Evolutionary conservation across 2,113 vertebrate species (phyloP), one percentile per base, ranked within the genome.

Genomic region (Sula dactylatra): DNA sequence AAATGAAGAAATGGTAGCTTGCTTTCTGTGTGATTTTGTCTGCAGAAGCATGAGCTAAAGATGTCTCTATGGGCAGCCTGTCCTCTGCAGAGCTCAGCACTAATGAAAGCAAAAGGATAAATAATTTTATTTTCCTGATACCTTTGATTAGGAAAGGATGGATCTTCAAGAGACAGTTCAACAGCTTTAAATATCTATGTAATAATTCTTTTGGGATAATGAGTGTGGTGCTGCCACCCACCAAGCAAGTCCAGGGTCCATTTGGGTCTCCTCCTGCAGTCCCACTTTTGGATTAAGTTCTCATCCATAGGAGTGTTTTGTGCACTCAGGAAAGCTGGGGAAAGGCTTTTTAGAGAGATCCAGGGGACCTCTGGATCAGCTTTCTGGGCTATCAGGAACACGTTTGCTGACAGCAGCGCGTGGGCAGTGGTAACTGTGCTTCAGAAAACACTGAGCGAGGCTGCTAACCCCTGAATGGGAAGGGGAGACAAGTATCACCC

Each of bases 381-480:
- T 50, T 52, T 64, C 66, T 50, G 44, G 56, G 25, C 7, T 40
- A 38, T 34, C 34, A 71, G 26, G 42, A 79, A 22, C 1, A 3
- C 0, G 1, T 36, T 0, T 82, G 82, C 65, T 56, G 55, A 74
- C 56, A 93, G 78, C 13, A 45, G 42, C 2, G 0, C 29, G 56
- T 47, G 67, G 70, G n/a, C 45, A 31, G 21, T 25, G 47, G 62
- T 26, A 89, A 45, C 32, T 22, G 9, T 54, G 25, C 42, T 54
- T 54, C 67, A 65, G 34, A 40, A 77, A 52, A 73, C 25, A 27
- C 21, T 31, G 67, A 77, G 61, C 0, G 0, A 82, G 52, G 70
- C 38, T 65, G 49, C 44, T 64, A 34, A 2, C 2, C 18, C 29
- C 29, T 45, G 8, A 40, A 14, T 0, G 0, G 34, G 18, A 82